Conservation (phyloP, 1,140 invertebrate genomes). For the Ericerus pela region DNA sequence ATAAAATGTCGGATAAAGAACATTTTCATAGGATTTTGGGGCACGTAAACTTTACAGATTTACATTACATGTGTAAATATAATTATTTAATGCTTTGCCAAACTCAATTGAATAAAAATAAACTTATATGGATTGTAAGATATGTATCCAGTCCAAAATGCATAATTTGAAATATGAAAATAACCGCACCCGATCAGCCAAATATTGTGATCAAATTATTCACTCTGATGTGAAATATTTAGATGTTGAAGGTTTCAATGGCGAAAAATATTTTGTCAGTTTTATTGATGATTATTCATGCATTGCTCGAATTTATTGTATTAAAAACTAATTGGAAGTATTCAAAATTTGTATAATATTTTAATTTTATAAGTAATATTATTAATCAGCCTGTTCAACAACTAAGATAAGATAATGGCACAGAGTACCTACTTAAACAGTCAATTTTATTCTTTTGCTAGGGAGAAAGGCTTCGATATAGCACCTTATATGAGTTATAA, state of each 20-base stretch:
- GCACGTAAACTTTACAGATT: constrained; percentile 5
- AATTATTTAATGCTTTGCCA: background rate
- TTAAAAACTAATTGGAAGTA: constrained; percentile 16
- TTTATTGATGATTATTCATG: constrained; percentile 19
- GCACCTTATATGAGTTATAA: constrained; percentile 25
- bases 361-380: constrained; percentile 10
- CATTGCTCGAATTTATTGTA: constrained; percentile 5
- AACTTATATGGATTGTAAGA: constrained; percentile 12
- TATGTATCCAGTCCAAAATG: constrained; percentile 16
- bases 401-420: constrained; percentile 21
- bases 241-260: background rate
- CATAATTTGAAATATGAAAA: constrained; percentile 14
- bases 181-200: constrained; percentile 8
- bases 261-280: background rate
- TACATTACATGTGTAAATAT: background rate
- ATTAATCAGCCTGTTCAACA: constrained; percentile 6
- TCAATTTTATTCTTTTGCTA: constrained; percentile 13
- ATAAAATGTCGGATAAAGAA: constrained; percentile 15
- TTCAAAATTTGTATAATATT: constrained; percentile 11
- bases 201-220: constrained; percentile 14
- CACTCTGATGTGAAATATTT: constrained; percentile 8
- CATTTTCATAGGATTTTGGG: background rate
- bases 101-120: background rate
- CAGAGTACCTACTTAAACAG: constrained; percentile 13
- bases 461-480: constrained; percentile 25